Conservation (phyloP, 2,888 invertebrate genomes). For the Nomada fabriciana region DNA sequence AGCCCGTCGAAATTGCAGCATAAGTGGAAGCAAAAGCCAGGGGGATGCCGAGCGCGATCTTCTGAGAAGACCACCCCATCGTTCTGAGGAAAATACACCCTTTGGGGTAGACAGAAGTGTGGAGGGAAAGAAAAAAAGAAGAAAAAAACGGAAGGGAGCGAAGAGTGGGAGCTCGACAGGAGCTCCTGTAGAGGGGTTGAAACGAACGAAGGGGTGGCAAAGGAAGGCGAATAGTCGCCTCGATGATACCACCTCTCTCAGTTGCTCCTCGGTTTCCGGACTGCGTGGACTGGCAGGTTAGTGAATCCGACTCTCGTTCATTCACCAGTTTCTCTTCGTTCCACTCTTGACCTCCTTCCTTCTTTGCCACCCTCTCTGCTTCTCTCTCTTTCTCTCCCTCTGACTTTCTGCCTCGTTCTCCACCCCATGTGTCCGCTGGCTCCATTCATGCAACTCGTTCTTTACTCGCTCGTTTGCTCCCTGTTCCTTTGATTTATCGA, state of each 20-base stretch:
- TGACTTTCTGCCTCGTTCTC: conserved; percentile 25
- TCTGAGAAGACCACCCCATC: conserved; percentile 26
- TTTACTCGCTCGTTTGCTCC: conserved; percentile 34
- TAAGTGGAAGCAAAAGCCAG: too few species aligned
- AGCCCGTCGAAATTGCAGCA: too few species aligned
- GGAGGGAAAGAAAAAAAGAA: neutral
- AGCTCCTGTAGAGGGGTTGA: conserved; percentile 26
- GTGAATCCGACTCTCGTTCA: conserved; percentile 77
- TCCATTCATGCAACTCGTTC: conserved; percentile 48
- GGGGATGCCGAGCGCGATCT: conserved; percentile 2
- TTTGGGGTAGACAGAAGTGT: neutral
- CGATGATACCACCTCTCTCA: conserved; percentile 76
- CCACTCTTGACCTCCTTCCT: conserved; percentile 60
- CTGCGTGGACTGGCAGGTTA: conserved; percentile 80
- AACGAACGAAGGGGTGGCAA: conserved; percentile 57
- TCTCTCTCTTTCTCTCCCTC: conserved; percentile 20
- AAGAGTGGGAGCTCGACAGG: neutral
- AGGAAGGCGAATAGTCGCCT: conserved; percentile 70
- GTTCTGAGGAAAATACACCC: conserved; percentile 2
- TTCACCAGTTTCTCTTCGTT: conserved; percentile 71
- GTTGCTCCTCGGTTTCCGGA: conserved; percentile 83
- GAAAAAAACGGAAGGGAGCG: conserved; percentile 10
- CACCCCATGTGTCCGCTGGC: conserved; percentile 35
- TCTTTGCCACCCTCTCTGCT: conserved; percentile 39
- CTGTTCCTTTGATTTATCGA: conserved; percentile 33